Percentiles rank a stretch among this genome's conserved stretches.
These are phyloP conservation scores for Volucella zonaria DNA, from an alignment of 2,888 invertebrate genomes.

Conservation along the genomic window DNA sequence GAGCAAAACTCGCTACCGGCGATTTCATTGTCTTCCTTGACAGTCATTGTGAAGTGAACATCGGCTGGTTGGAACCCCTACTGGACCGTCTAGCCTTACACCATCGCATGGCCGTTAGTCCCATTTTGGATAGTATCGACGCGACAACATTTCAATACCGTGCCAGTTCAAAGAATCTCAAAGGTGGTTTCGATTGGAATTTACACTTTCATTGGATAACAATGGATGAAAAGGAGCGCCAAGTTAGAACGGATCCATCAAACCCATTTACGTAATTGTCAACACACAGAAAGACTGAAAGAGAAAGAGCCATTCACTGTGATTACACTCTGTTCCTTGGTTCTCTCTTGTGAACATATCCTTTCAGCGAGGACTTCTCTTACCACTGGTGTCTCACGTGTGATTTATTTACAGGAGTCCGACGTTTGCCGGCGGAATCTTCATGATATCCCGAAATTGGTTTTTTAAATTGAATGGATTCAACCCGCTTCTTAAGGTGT, in stretches of 20 bases:
- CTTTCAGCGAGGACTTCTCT: conserved; percentile 17
- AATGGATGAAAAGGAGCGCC: conserved; percentile 58
- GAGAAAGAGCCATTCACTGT: conserved; percentile 21
- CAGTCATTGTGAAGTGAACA: conserved; percentile 82
- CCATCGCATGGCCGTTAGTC: conserved; percentile 80
- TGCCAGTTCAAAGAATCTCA: conserved; percentile 79
- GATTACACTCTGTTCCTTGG: conserved; percentile 22
- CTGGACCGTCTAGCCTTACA: conserved; percentile 77
- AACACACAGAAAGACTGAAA: conserved; percentile 39
- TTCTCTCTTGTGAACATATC: conserved; percentile 26
- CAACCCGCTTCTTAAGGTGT: conserved; percentile 80
- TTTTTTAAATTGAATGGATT: conserved; percentile 81
- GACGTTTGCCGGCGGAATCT: conserved; percentile 80
- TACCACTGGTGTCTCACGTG: conserved; percentile 40
- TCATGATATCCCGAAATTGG: conserved; percentile 82
- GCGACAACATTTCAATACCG: conserved; percentile 81
- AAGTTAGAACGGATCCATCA: conserved; percentile 59
- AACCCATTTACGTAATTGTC: conserved; percentile 75
- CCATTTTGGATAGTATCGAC: conserved; percentile 83
- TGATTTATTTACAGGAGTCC: conserved; percentile 78
- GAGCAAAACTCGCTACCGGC: conserved; percentile 79
- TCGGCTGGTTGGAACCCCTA: conserved; percentile 83
- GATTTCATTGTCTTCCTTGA: conserved; percentile 82
- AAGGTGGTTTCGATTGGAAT: conserved; percentile 84
- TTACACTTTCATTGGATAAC: conserved; percentile 83